Percentiles rank a stretch among this genome's conserved stretches.
Conservation (phyloP, 2,797 vertebrate species). For the Crenuchus spilurus region DNA sequence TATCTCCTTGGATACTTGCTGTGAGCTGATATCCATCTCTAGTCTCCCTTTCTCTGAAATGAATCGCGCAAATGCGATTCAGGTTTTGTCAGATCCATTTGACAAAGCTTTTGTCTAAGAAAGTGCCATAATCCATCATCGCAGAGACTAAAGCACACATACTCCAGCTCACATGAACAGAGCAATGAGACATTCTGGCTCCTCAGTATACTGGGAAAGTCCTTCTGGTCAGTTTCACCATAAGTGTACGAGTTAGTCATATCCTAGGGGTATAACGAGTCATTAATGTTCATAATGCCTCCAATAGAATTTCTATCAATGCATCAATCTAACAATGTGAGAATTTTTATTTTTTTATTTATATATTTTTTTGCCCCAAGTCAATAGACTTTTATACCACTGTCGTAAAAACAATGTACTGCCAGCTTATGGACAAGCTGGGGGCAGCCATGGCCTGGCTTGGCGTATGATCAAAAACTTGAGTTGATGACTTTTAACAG, state of each 20-base stretch:
- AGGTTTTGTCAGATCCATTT: slow-evolving; percentile 2
- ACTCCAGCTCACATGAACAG: neutral
- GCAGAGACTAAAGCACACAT: neutral
- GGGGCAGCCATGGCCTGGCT: too few species aligned
- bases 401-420: too few species aligned
- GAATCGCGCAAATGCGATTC: neutral
- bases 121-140: neutral
- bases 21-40: neutral
- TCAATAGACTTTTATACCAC: too few species aligned
- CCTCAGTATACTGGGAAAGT: neutral
- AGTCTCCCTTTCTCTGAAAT: neutral
- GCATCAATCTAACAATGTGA: neutral
- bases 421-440: too few species aligned
- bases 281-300: neutral
- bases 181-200: neutral
- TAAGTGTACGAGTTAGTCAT: neutral
- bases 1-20: neutral
- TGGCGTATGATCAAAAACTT: too few species aligned
- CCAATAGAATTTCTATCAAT: too few species aligned
- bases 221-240: neutral
- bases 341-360: too few species aligned
- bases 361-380: too few species aligned
- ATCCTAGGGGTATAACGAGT: neutral
- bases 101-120: neutral
- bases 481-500: too few species aligned